These are phyloP conservation scores for Felis chaus DNA, from an alignment of 2,113 vertebrate genomes.

Conservation along the genomic window DNA sequence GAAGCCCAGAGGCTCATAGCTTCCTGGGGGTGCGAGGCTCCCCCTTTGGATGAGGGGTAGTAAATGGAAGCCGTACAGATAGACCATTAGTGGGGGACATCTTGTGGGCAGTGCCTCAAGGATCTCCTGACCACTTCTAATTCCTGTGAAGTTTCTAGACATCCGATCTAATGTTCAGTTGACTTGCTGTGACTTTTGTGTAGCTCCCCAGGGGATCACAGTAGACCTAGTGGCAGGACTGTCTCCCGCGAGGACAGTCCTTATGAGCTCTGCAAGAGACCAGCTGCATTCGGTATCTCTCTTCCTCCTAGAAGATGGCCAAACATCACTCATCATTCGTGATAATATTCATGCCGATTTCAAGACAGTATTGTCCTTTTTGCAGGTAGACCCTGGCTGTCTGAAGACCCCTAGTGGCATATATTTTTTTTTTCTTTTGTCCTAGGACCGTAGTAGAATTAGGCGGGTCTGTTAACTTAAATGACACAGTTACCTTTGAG, in stretches of 20 bases:
- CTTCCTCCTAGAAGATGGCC: not conserved
- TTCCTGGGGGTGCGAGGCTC: not conserved
- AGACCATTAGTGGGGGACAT: not conserved
- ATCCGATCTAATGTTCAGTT: not conserved
- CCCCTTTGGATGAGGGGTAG: not conserved
- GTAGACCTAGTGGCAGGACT: not conserved
- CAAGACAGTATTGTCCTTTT: slow-evolving; percentile 3
- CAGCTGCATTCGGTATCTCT: not conserved
- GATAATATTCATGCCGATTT: not conserved
- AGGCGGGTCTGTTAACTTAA: not conserved
- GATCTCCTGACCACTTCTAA: slow-evolving; percentile 23
- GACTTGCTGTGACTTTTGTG: not conserved
- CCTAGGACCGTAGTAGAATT: not conserved
- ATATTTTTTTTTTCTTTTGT: not conserved
- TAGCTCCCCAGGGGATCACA: slow-evolving; percentile 8
- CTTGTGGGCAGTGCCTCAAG: not conserved
- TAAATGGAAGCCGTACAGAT: not conserved
- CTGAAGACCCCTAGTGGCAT: not conserved
- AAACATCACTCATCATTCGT: not conserved
- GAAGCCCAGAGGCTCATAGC: not conserved
- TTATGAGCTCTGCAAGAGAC: not conserved
- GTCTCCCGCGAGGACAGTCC: not conserved
- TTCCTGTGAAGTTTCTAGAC: slow-evolving; percentile 8
- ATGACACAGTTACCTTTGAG: not conserved
- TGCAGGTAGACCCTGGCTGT: not conserved